Base-by-base conservation (phyloP, 2,113 vertebrate species). In the Melozone crissalis region DNA sequence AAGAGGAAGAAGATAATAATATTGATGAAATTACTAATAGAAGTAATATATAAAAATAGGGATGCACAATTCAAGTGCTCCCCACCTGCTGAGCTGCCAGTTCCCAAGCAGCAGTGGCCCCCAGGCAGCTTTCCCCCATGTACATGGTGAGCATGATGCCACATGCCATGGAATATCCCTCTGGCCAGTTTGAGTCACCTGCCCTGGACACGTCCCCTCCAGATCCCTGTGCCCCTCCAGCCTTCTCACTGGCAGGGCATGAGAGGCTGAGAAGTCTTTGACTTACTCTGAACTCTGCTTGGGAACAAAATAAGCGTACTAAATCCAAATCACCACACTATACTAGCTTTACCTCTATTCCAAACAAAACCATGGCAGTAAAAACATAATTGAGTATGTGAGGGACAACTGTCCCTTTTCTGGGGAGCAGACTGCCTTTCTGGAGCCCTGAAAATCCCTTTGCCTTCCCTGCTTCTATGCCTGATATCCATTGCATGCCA, bases 401-500 rank as follows among this genome's bases (percentile, higher is more conserved):
- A 93, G 13, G 39, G 15, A n/a, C 27, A 84, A 27, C 51, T 51
- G 43, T 35, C 15, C 44, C 15, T 63, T 15, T 74, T 33, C 57
- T 69, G 68, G 33, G 59, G 39, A 55, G 16, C 44, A 80, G 62
- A 10, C 35, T 74, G 22, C 35, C 54, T 75, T 86, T 92, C 68
- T 61, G 57, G 35, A 93, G 43, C 52, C 11, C 22, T 90, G 68
- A 86, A 94, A 96, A 94, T 93, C 72, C 68, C 37, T 91, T 86
- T 95, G 67, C 72, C 20, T 96, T 93, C 61, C 44, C 66, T 90
- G 44, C 47, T 80, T 55, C 61, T 92, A 14, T 69, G 57, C 26
- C 37, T 61, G 52, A 79, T 96, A 86, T 92, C 93, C 73, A 68
- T 94, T 91, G 91, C 85, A 96, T 75, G 47, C 61, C 72, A 89